Conservation (phyloP, 2,113 vertebrate species). For the Perca flavescens region DNA sequence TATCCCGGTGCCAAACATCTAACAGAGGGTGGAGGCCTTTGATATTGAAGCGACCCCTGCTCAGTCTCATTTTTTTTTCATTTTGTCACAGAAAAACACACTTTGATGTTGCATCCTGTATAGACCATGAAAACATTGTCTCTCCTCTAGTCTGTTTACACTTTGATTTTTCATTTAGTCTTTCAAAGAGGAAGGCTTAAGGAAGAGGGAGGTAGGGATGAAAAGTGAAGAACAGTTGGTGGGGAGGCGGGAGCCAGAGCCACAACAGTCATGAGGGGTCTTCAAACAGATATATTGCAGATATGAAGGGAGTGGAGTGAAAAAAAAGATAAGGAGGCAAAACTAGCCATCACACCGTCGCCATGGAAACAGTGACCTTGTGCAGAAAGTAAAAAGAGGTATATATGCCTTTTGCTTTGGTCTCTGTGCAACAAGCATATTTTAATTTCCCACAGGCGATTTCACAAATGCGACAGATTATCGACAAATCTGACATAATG, state of each 20-base stretch:
- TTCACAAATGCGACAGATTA: constrained; percentile 43
- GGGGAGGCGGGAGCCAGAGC: constrained; percentile 1
- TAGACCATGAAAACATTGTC: constrained; percentile 67
- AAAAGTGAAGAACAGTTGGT: constrained; percentile 56
- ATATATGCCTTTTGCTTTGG: constrained; percentile 70
- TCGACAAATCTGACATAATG: background rate
- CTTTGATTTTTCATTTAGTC: constrained; percentile 64
- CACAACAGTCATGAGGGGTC: constrained; percentile 64
- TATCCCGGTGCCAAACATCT: constrained; percentile 62
- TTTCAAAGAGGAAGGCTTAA: constrained; percentile 59
- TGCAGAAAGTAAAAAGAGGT: constrained; percentile 71
- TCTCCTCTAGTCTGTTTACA: constrained; percentile 58
- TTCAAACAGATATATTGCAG: constrained; percentile 76
- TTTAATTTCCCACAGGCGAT: constrained; percentile 57
- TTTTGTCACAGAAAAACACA: constrained; percentile 58
- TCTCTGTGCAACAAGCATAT: constrained; percentile 67
- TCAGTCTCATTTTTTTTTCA: constrained; percentile 56
- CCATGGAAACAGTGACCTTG: constrained; percentile 84
- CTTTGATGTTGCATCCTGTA: constrained; percentile 77
- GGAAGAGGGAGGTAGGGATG: constrained; percentile 38
- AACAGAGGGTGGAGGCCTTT: constrained; percentile 66
- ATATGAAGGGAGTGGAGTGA: constrained; percentile 71
- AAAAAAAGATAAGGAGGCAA: constrained; percentile 74
- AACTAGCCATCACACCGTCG: constrained; percentile 78
- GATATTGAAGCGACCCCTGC: constrained; percentile 75